Base-by-base conservation (phyloP, 2,797 vertebrate genomes). In the Aplochiton taeniatus region DNA sequence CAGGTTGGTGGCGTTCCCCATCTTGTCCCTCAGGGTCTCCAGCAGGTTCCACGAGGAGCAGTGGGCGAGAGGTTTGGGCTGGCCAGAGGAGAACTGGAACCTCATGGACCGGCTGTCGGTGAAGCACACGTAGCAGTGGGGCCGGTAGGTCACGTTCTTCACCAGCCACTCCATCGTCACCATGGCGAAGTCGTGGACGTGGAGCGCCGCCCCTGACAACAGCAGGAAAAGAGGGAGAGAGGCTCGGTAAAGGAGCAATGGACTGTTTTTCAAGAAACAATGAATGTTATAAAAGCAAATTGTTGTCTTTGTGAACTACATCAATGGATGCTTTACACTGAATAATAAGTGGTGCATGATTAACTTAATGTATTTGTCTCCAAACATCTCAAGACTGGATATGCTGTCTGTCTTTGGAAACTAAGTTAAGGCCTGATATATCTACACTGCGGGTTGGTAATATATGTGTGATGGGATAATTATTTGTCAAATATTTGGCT, bases 91-190 rank as follows among this genome's bases (percentile, higher is more conserved):
- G 68, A 92, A 93, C 20, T 0, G 80, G 68, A 93, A 93, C 0
- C 63, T 73, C 5, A 87, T 10, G 0, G 58, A 74, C 54, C 79
- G 76, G 0, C 0, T 1, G 1, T 0, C 19, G 1, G 84, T 87
- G 76, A 91, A 80, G 68, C 91, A 93, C 71, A 91, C 62, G 56
- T 93, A 85, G 72, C 90, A 92, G 76, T 90, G 0, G 0, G 89
- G 88, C 13, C 89, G 75, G 61, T 93, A 93, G 17, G 89, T 89
- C 20, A 79, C 91, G 52, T 92, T 89, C 67, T 72, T 77, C 41
- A 93, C 88, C 75, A 93, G 74, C 92, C 91, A 92, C 52, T 83
- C 89, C 54, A 58, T 74, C 0, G 73, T 86, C 63, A 88, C 61
- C n/a, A 93, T 82, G 58, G 87, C 77, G 0, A 79, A 79, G 72